Base-by-base conservation (phyloP, 2,888 invertebrate species). In the Campaea margaritaria region DNA sequence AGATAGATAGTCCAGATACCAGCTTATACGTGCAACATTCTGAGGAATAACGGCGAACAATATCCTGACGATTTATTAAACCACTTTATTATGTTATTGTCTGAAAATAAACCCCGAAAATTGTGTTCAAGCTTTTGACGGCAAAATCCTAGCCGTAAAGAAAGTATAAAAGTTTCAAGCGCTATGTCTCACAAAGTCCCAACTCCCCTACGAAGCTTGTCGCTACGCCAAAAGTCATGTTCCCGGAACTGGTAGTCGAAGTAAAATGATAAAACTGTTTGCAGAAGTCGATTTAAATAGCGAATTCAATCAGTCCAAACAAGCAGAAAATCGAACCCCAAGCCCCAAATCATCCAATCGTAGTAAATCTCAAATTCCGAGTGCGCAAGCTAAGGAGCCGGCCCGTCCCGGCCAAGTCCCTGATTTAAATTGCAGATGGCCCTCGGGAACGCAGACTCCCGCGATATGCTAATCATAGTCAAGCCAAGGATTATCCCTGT, bases 381-480 rank as follows among this genome's bases (percentile, higher is more conserved):
- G 86, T 85, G 79, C 87, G 85, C 83, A 82, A 67, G 86, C 86
- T 83, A 88, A 90, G 91, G 88, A 89, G 89, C 79, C 81, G 85
- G 82, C 83, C 88, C 87, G 86, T 86, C 87, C 87, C 87, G 82
- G 79, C 82, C 89, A 86, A 89, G 86, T 82, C 86, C 85, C 89
- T 89, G 89, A 92, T 92, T 91, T 92, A 90, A 91, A 91, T 91
- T 91, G 91, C 91, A 91, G 91, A 91, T 92, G 84, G 76, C 87
- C 85, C 83, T 80, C 80, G 86, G 85, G 85, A 86, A 84, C 88
- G 89, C 86, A 89, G 89, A 91, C 91, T 87, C 80, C 86, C 88
- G 88, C 91, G 91, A 91, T 91, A 92, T 92, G 91, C 91, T 92
- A 92, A 92, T 92, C 89, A 91, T 89, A 90, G 89, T 81, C 89